Evolutionary conservation across 2,113 vertebrate genomes (phyloP).

Genomic region (Hemibagrus wyckioides): DNA sequence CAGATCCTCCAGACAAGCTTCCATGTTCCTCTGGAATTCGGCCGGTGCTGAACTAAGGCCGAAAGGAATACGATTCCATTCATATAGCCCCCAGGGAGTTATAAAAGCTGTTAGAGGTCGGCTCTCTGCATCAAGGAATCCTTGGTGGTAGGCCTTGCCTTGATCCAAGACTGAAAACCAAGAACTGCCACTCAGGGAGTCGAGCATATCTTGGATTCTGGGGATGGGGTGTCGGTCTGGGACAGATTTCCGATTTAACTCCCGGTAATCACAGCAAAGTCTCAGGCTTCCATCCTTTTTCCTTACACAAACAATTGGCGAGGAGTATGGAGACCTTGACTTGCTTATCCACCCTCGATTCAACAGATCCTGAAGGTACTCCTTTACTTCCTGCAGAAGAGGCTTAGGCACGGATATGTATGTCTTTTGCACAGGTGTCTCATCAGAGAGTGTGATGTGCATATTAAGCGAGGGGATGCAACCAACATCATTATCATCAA

Average conservation of each 20-base stretch:
- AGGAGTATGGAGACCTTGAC: neutral
- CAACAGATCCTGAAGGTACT: neutral
- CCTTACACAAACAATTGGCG: neutral
- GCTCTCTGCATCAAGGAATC: conserved; percentile 20
- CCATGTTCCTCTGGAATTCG: conserved; percentile 42
- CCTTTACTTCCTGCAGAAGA: neutral
- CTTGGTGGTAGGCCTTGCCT: conserved; percentile 18
- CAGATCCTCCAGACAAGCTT: neutral
- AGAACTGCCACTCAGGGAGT: neutral
- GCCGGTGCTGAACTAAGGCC: conserved; percentile 14
- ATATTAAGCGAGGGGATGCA: conserved; percentile 16
- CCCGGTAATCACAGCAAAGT: neutral
- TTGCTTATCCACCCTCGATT: neutral
- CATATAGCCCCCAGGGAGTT: neutral
- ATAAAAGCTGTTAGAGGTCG: neutral
- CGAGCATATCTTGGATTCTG: neutral
- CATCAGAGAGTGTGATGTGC: conserved; percentile 29
- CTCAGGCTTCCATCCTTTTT: neutral
- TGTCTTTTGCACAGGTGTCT: neutral
- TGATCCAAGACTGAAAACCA: neutral
- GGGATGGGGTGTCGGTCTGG: neutral
- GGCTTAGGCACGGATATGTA: neutral
- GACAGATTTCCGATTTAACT: neutral
- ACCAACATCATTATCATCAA: conserved; percentile 33
- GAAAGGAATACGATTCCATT: conserved; percentile 1